Evolutionary conservation across 2,113 vertebrate genomes (phyloP).

Genomic region (Oncorhynchus gorbuscha): DNA sequence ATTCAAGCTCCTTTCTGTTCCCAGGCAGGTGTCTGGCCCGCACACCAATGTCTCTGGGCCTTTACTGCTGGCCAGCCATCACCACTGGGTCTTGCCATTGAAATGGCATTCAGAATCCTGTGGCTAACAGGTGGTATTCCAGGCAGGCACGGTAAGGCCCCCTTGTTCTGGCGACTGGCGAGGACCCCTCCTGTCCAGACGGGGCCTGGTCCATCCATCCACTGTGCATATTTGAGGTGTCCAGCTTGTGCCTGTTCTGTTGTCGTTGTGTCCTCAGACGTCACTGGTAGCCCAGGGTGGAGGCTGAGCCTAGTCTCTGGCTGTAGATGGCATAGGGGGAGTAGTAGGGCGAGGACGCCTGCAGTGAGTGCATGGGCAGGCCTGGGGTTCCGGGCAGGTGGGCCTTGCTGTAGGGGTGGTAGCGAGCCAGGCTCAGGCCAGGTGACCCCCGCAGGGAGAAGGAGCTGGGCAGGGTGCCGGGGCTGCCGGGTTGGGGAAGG

Average conservation of each 20-base stretch:
- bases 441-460: constrained; percentile 94
- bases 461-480: constrained; percentile 81
- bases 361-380: constrained; percentile 85
- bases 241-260: constrained; percentile 27
- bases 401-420: constrained; percentile 95
- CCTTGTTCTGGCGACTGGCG: constrained; percentile 30
- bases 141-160: constrained; percentile 34
- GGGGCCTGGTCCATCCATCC: constrained; percentile 44
- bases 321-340: constrained; percentile 95
- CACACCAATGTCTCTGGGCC: constrained; percentile 46
- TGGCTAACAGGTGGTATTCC: constrained; percentile 62
- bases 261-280: constrained; percentile 32
- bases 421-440: constrained; percentile 90
- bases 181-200: constrained; percentile 34
- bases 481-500: constrained; percentile 86
- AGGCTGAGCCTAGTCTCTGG: constrained; percentile 96
- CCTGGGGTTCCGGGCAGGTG: constrained; percentile 85
- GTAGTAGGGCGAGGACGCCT: constrained; percentile 90
- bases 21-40: constrained; percentile 16
- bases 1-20: constrained; percentile 50
- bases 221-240: constrained; percentile 40
- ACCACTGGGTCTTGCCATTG: constrained; percentile 26
- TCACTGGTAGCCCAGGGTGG: constrained; percentile 97
- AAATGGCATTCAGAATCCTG: constrained; percentile 56
- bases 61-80: constrained; percentile 42